Conservation (phyloP, 2,797 vertebrate species). For the Erithacus rubecula region DNA sequence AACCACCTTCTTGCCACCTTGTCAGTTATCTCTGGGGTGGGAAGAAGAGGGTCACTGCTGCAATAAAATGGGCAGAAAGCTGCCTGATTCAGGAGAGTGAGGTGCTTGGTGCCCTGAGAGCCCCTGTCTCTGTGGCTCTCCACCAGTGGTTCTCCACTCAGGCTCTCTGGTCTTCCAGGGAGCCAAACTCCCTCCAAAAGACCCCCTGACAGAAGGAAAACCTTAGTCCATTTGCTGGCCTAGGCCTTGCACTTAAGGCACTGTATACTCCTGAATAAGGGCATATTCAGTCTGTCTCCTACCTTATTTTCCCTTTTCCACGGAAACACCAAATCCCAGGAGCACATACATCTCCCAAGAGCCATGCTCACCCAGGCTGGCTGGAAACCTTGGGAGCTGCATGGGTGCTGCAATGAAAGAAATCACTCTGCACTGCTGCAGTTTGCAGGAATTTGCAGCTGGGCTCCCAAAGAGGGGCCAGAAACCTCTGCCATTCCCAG, state of each 20-base stretch:
- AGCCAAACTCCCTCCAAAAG: background rate
- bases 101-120: background rate
- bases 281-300: background rate
- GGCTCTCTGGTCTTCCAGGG: background rate
- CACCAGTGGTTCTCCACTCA: background rate
- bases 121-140: accelerated
- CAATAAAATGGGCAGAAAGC: background rate
- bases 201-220: background rate
- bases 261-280: accelerated
- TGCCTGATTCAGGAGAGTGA: background rate
- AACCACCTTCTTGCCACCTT: accelerated
- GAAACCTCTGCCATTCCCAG: accelerated
- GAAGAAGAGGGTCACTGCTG: background rate
- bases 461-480: background rate
- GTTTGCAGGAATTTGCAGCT: background rate
- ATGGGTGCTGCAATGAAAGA: accelerated
- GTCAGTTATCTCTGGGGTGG: background rate
- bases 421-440: accelerated
- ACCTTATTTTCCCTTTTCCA: background rate
- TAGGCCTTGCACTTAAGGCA: background rate
- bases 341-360: background rate
- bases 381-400: background rate
- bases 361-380: background rate
- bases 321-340: accelerated
- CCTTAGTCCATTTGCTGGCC: background rate